phyloP scores from a whole-genome alignment of 1,140 invertebrate genomes.

The Cyclargus thomasi region DNA sequence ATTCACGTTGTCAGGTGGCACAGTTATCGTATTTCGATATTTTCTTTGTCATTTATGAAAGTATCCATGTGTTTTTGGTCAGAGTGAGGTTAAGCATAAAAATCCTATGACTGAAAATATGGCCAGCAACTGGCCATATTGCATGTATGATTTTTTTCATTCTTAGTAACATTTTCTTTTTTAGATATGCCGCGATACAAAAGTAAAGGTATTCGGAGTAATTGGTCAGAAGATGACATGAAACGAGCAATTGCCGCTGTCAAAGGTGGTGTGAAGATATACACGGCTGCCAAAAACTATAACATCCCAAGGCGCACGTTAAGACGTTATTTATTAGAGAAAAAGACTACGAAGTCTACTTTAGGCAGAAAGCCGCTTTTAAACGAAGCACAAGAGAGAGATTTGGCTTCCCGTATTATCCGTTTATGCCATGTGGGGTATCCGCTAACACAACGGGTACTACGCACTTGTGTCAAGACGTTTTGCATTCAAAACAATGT shows the following conservation, averaged over 20 bases:
- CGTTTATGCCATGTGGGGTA: constrained; percentile 17
- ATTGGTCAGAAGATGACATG: constrained; percentile 8
- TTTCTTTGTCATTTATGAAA: too few species aligned
- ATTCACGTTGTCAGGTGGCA: too few species aligned
- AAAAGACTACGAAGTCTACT: constrained; percentile 7
- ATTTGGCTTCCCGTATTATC: constrained; percentile 18
- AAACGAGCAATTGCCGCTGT: constrained; percentile 1
- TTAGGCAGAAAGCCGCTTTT: constrained; percentile 16
- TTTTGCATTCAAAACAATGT: constrained; percentile 21
- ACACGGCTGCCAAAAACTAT: constrained; percentile 8
- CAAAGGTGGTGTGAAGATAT: constrained; percentile 2
- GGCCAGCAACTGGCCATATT: too few species aligned
- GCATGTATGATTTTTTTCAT: not conserved
- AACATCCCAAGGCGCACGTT: constrained; percentile 7
- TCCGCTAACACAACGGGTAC: constrained; percentile 18
- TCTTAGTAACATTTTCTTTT: constrained; percentile 10
- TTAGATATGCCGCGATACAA: constrained; percentile 4
- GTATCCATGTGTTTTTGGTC: too few species aligned
- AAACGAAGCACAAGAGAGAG: constrained; percentile 13
- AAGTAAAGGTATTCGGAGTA: not conserved
- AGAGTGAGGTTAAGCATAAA: too few species aligned
- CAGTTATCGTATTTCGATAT: too few species aligned
- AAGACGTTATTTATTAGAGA: constrained; percentile 11
- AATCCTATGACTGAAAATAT: too few species aligned
- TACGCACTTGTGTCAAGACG: constrained; percentile 16